Percentiles rank a stretch among this genome's conserved stretches.
Evolutionary conservation across 2,888 invertebrate genomes (phyloP).

Genomic region (Lithophane leautieri): DNA sequence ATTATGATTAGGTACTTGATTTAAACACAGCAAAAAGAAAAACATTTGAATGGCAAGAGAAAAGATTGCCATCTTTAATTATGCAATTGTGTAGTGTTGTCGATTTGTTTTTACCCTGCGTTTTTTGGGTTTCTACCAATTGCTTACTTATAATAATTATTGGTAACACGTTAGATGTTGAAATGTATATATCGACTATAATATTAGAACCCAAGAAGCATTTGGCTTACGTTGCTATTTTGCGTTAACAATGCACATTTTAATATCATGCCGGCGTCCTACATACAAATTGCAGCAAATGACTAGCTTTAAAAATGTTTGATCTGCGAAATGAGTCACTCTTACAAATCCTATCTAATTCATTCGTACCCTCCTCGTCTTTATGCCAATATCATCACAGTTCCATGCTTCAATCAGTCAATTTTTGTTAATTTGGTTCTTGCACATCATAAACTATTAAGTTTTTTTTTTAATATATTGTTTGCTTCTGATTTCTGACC

Average conservation of each 20-base stretch:
- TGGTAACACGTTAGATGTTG: slow-evolving; percentile 45
- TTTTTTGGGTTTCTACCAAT: slow-evolving; percentile 29
- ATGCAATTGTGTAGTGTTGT: slow-evolving; percentile 30
- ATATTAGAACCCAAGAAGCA: slow-evolving; percentile 42
- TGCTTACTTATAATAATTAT: slow-evolving; percentile 45
- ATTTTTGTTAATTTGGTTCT: slow-evolving; percentile 38
- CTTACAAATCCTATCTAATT: slow-evolving; percentile 61
- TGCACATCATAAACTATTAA: slow-evolving; percentile 13
- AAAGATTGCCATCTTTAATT: slow-evolving; percentile 20
- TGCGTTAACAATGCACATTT: slow-evolving; percentile 41
- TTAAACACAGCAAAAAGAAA: slow-evolving; percentile 1
- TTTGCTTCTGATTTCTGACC: neutral
- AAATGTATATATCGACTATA: slow-evolving; percentile 25
- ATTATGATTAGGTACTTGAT: slow-evolving; percentile 8
- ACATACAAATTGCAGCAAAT: slow-evolving; percentile 70
- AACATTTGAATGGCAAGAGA: slow-evolving; percentile 15
- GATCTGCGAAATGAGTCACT: slow-evolving; percentile 49
- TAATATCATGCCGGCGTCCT: slow-evolving; percentile 54
- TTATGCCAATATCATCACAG: slow-evolving; percentile 63
- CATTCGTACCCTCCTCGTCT: slow-evolving; percentile 45
- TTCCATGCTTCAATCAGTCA: slow-evolving; percentile 58
- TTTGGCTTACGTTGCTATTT: slow-evolving; percentile 24
- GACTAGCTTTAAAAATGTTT: slow-evolving; percentile 79
- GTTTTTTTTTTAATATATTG: neutral
- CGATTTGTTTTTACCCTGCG: slow-evolving; percentile 26